Base-by-base conservation (phyloP, 2,888 invertebrate genomes). In the Odontothrips loti region DNA sequence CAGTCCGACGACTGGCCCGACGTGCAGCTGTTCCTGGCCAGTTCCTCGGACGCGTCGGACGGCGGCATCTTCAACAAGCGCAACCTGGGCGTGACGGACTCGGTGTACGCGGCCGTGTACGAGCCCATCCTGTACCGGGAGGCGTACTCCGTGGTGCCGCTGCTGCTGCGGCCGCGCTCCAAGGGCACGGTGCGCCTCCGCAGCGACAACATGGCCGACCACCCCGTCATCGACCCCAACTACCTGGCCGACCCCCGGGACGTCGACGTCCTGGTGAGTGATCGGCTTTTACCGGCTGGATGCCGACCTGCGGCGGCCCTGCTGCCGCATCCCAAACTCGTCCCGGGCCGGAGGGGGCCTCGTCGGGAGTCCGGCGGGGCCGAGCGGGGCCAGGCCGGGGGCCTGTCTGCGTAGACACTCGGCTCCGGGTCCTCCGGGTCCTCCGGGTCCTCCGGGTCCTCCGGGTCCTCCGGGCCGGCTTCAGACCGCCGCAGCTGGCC, bases 221-320 rank as follows among this genome's bases (percentile, higher is more conserved):
- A 94, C 83, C 96, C 97, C 0, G 87, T 91, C n/a, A 95, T 98
- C 82, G 93, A 94, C 87, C 94, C 98, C 0, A 96, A 97, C 87
- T 98, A 98, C 86, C 93, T 92, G 85, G 87, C 90, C 0, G 90
- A 95, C 85, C 92, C 92, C 0, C 87, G 90, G 58, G 97, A 97
- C 86, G 86, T 95, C 20, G 88, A 89, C 34, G 83, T 83, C 12
- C 80, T 84, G 83, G 84, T 84, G 82, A 82, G 83, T 80, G 58
- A 15, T 12, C n/a, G n/a, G n/a, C n/a, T n/a, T n/a, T 79, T n/a
- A 23, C 15, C 27, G 58, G 58, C 58, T 1, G 58, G 58, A 15
- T 15, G 58, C 51, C 51, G 6, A 6, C 51, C 51, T 11, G 58
- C 58, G 58, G 15, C 17, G 34, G 34, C 34, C 34, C 34, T 43